Base-by-base conservation (phyloP, 2,888 invertebrate species). In the Dorcus hopei region DNA sequence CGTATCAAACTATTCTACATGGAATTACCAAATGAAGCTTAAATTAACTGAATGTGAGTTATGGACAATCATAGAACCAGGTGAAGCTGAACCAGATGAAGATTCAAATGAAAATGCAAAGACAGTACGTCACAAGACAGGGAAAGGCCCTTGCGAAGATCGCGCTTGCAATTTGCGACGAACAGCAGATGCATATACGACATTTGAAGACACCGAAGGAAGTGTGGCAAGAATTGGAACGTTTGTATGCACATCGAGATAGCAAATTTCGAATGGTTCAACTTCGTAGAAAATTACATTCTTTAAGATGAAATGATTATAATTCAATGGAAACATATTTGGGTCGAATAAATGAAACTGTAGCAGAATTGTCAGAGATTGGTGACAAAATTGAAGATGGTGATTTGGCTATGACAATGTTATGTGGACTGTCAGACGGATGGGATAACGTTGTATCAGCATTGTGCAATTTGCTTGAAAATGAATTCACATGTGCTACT, bases 191-290 rank as follows among this genome's bases (percentile, higher is more conserved):
- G 53, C 48, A 57, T 40, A 48, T 57, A 8, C 52, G 53, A 14
- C 52, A 57, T 38, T 39, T 58, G 49, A 58, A 39, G 16, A 58
- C 47, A 40, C 42, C 54, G 26, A 58, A 58, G 11, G 3, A 39
- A 9, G 53, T 54, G 23, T 58, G 53, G 58, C 53, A 58, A 9
- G 58, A 58, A 54, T 33, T 58, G 23, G 38, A 49, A 19, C 38
- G 48, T 33, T 45, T 58, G 33, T 58, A 54, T 54, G 54, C 49
- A 26, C 26, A 42, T 38, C 53, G 26, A 42, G 58, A 58, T 45
- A 58, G 58, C 33, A 58, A 54, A 45, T 54, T 54, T 33, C 54
- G 58, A 41, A 54, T 38, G 40, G 50, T 54, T 41, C 54, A 54
- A 54, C 43, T 54, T 14, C 19, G 38, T 14, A 41, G 54, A 49